Evolutionary conservation across 2,797 vertebrate genomes (phyloP).

Genomic region (Lepilemur septentrionalis): DNA sequence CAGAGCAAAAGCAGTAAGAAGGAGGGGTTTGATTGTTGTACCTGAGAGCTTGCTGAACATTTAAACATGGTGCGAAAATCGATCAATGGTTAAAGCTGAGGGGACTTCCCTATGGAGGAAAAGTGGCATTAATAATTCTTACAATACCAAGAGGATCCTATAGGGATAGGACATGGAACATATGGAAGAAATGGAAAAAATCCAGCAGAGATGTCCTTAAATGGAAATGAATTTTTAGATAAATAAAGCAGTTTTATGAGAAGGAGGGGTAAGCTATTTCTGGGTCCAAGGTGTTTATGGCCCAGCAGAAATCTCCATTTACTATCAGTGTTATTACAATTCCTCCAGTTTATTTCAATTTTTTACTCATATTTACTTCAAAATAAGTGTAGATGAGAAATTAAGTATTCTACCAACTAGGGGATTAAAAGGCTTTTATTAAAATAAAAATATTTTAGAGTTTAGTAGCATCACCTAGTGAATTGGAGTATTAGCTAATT

Average conservation of each 20-base stretch:
- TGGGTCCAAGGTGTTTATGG: neutral
- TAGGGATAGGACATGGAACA: neutral
- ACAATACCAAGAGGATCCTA: neutral
- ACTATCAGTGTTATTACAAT: neutral
- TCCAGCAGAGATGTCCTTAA: neutral
- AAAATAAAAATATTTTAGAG: neutral
- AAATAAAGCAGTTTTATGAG: neutral
- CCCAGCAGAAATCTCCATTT: neutral
- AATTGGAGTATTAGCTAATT: neutral
- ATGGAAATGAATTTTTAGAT: conserved; percentile 40
- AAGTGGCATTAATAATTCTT: neutral
- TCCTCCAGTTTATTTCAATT: neutral
- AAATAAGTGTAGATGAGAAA: neutral
- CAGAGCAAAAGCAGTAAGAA: neutral
- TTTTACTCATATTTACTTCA: neutral
- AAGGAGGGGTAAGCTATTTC: neutral
- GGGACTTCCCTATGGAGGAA: neutral
- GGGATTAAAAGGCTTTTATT: neutral
- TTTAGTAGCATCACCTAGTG: neutral
- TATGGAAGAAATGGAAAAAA: neutral
- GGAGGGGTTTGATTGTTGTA: neutral
- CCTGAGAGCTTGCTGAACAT: neutral
- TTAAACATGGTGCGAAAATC: neutral
- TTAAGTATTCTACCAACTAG: neutral
- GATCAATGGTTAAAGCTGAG: neutral